phyloP scores from a whole-genome alignment of 1,140 invertebrate genomes.

The Leptonema lineaticorne region DNA sequence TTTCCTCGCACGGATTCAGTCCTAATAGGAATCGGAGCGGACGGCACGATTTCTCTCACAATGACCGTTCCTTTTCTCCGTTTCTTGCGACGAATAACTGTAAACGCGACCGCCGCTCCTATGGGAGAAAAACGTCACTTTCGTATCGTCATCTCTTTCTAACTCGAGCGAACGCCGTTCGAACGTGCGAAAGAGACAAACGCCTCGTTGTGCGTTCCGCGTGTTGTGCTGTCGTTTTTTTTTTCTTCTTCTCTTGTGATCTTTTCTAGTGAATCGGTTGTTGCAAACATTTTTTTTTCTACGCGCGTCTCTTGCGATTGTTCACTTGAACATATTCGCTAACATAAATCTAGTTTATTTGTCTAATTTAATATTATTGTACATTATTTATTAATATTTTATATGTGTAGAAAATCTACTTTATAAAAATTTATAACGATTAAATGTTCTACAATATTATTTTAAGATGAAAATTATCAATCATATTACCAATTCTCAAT shows the following conservation, averaged over 20 bases:
- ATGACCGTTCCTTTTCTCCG: constrained; percentile 26
- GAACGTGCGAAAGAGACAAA: constrained; percentile 3
- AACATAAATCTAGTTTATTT: too few species aligned
- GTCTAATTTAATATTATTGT: too few species aligned
- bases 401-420: too few species aligned
- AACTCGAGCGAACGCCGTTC: not conserved
- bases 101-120: constrained; percentile 20
- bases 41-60: constrained; percentile 23
- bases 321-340: too few species aligned
- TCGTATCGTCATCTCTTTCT: constrained; percentile 11
- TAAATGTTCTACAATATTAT: too few species aligned
- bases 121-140: constrained; percentile 22
- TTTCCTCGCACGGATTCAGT: not conserved
- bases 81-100: constrained; percentile 26
- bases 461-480: too few species aligned
- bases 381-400: too few species aligned
- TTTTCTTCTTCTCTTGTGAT: not conserved
- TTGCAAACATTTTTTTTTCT: constrained; percentile 12
- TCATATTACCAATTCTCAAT: too few species aligned
- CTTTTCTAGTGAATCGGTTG: not conserved
- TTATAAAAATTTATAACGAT: too few species aligned
- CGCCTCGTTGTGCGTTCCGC: not conserved
- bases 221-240: constrained; percentile 17
- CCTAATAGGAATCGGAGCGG: constrained; percentile 28
- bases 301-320: not conserved